These are phyloP conservation scores for Erinaceus europaeus DNA, from an alignment of 2,113 vertebrate genomes.

Conservation along the genomic window DNA sequence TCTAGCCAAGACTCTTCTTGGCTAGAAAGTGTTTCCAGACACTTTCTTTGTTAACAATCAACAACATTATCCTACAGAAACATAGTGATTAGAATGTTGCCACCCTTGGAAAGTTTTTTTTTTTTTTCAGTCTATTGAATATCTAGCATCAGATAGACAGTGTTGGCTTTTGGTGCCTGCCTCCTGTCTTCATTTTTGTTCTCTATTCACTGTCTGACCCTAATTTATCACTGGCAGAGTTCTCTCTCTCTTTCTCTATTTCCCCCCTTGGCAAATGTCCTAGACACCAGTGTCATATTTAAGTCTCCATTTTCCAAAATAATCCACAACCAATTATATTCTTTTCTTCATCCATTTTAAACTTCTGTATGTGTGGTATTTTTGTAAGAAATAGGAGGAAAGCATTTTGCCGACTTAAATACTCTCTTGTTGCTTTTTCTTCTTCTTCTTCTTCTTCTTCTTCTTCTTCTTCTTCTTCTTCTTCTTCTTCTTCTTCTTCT, in stretches of 20 bases:
- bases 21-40: constrained; percentile 13
- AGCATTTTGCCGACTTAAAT: neutral
- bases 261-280: neutral
- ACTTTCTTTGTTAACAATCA: constrained; percentile 23
- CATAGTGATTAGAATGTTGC: neutral
- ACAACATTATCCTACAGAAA: constrained; percentile 2
- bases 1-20: neutral
- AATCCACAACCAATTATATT: neutral
- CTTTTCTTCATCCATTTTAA: constrained; percentile 14
- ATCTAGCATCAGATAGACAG: neutral
- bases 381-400: neutral
- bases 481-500: no score
- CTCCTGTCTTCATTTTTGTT: neutral
- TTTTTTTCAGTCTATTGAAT: neutral
- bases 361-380: neutral
- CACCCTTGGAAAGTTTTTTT: neutral
- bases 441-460: no score
- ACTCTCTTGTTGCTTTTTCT: neutral
- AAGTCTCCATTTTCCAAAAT: neutral
- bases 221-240: neutral
- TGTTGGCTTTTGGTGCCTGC: neutral
- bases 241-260: neutral
- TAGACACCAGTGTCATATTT: neutral
- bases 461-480: no score
- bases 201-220: neutral